phyloP scores from a whole-genome alignment of 2,888 invertebrate species.

The Leucoma salicis region DNA sequence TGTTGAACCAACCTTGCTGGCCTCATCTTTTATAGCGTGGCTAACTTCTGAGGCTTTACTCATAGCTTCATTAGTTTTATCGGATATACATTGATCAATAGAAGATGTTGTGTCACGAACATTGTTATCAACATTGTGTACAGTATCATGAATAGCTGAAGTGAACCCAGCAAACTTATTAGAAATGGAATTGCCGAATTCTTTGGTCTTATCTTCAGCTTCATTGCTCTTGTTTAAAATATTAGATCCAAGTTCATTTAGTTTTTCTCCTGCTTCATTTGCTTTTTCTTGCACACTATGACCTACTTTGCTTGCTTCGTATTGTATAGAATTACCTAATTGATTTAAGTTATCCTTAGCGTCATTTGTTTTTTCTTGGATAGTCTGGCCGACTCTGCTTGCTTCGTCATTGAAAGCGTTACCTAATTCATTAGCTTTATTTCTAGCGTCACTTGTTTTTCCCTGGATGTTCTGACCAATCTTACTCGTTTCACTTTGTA shows the following conservation, averaged over 20 bases:
- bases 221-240: constrained; percentile 35
- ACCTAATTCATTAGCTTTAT: constrained; percentile 30
- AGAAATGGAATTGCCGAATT: constrained; percentile 24
- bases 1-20: constrained; percentile 13
- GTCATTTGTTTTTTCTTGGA: constrained; percentile 45
- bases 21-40: constrained; percentile 22
- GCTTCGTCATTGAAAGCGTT: constrained; percentile 28
- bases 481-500: constrained; percentile 26
- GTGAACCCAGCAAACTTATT: constrained; percentile 27
- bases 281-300: constrained; percentile 34
- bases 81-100: constrained; percentile 29
- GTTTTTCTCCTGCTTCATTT: constrained; percentile 10
- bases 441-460: constrained; percentile 21
- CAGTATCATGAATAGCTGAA: constrained; percentile 27
- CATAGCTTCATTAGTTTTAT: constrained; percentile 39
- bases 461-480: constrained; percentile 30
- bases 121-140: constrained; percentile 26
- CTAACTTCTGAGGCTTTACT: constrained; percentile 17
- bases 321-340: constrained; percentile 11
- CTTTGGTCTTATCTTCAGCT: constrained; percentile 25
- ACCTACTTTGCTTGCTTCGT: constrained; percentile 25
- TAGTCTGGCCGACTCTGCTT: constrained; percentile 14
- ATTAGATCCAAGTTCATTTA: constrained; percentile 21
- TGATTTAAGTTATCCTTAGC: constrained; percentile 18
- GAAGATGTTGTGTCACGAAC: constrained; percentile 27